Percentiles rank a stretch among this genome's conserved stretches.
Evolutionary conservation across 1,140 invertebrate species (phyloP).

Genomic region (Agrypnia vestita): DNA sequence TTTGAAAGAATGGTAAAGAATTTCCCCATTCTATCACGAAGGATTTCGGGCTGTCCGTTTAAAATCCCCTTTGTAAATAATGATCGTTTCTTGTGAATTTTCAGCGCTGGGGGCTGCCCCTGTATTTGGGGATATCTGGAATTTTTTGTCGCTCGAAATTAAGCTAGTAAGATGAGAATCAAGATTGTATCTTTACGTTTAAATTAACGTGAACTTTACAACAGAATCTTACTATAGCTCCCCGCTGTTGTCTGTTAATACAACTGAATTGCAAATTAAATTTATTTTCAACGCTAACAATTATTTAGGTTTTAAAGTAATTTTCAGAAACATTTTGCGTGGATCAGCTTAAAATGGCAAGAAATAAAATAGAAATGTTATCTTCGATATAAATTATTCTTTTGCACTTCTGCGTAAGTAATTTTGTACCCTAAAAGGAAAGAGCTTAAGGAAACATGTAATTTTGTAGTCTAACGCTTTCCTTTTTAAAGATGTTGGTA

Average conservation of each 20-base stretch:
- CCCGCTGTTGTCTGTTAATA: background rate
- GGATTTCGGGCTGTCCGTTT: constrained; percentile 26
- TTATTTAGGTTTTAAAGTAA: too few species aligned
- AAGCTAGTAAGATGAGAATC: background rate
- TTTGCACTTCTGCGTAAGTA: too few species aligned
- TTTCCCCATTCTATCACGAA: constrained; percentile 5
- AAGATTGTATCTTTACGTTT: background rate
- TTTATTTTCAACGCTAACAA: too few species aligned
- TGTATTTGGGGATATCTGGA: background rate
- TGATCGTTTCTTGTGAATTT: constrained; percentile 13
- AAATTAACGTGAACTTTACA: background rate
- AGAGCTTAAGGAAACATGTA: too few species aligned
- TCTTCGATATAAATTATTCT: too few species aligned
- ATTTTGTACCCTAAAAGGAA: too few species aligned
- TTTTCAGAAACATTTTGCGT: too few species aligned
- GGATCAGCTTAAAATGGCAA: too few species aligned
- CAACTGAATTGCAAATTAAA: background rate
- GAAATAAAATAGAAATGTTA: too few species aligned
- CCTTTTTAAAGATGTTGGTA: too few species aligned
- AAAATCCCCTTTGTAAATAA: constrained; percentile 33
- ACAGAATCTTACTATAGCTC: background rate
- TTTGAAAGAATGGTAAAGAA: background rate
- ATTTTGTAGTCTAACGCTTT: too few species aligned
- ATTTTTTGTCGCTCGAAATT: background rate
- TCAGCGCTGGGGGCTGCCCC: background rate